These are phyloP conservation scores for Periophthalmus magnuspinnatus DNA, from an alignment of 2,797 vertebrate species.

Conservation along the genomic window DNA sequence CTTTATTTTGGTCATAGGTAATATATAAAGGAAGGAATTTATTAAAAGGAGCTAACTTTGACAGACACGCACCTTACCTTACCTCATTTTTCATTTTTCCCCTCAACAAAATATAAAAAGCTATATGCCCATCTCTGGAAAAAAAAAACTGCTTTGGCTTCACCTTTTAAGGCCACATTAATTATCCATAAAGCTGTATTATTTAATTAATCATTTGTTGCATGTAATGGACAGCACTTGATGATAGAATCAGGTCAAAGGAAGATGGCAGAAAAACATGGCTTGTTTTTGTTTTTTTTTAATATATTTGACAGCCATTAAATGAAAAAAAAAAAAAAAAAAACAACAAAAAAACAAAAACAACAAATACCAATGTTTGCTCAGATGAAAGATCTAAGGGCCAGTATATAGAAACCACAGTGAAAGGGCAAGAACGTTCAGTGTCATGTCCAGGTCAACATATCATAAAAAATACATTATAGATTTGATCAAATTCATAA, in stretches of 20 bases:
- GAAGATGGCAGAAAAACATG: conserved; percentile 2
- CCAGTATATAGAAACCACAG: not conserved
- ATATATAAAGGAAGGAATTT: conserved; percentile 50
- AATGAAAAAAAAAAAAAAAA: no score
- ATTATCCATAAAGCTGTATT: conserved; percentile 5
- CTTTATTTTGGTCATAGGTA: conserved; percentile 44
- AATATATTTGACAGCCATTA: not conserved
- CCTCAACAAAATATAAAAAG: conserved; percentile 41
- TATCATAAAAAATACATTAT: not conserved
- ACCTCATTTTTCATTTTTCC: conserved; percentile 54
- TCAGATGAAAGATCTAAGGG: not conserved
- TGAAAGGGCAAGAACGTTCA: not conserved
- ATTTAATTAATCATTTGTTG: conserved; percentile 15
- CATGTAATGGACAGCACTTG: conserved; percentile 26
- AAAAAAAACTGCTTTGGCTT: not conserved
- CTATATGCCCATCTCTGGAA: conserved; percentile 11
- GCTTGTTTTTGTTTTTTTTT: not conserved
- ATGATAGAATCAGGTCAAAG: conserved; percentile 10
- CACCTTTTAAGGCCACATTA: conserved; percentile 4
- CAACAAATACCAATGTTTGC: conserved; percentile 1
- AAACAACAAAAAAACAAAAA: no score
- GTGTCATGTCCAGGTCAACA: not conserved
- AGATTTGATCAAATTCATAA: not conserved
- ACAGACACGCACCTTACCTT: conserved; percentile 50
- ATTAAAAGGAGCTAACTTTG: conserved; percentile 37